These are phyloP conservation scores for Fukomys damarensis DNA, from an alignment of 2,113 vertebrate genomes.

Conservation along the genomic window DNA sequence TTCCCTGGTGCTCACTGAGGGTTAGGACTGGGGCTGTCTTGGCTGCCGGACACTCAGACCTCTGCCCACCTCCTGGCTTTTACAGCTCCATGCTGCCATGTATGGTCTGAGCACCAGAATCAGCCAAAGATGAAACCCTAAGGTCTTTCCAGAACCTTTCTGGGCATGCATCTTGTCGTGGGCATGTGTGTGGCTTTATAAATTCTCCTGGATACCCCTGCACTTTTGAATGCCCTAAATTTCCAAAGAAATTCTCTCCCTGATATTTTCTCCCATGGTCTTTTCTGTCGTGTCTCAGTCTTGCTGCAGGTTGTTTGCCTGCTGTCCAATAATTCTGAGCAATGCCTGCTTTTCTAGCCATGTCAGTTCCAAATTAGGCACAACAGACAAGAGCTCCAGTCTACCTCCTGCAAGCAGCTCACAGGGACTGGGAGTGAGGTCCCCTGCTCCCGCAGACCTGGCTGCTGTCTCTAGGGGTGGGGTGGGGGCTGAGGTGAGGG, in stretches of 20 bases:
- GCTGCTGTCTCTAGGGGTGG: background rate
- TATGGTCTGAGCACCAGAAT: too few species aligned
- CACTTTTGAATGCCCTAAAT: background rate
- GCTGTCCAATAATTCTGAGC: background rate
- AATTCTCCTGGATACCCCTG: background rate
- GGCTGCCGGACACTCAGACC: background rate
- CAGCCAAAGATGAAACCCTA: background rate
- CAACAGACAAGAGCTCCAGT: background rate
- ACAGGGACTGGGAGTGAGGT: background rate
- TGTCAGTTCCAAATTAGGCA: background rate
- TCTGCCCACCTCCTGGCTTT: too few species aligned
- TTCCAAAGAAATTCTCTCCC: background rate
- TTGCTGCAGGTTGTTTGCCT: background rate
- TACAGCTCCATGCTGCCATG: too few species aligned
- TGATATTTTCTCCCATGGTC: background rate
- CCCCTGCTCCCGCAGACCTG: background rate
- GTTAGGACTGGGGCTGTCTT: too few species aligned
- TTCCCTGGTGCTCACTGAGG: background rate
- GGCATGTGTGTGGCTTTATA: background rate
- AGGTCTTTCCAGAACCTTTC: background rate
- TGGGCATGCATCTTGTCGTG: background rate
- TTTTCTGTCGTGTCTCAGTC: background rate
- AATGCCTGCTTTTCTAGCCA: background rate
- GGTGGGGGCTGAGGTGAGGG: background rate
- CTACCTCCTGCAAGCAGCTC: background rate